Evolutionary conservation across 2,797 vertebrate species (phyloP).

Genomic region (Allobates femoralis): DNA sequence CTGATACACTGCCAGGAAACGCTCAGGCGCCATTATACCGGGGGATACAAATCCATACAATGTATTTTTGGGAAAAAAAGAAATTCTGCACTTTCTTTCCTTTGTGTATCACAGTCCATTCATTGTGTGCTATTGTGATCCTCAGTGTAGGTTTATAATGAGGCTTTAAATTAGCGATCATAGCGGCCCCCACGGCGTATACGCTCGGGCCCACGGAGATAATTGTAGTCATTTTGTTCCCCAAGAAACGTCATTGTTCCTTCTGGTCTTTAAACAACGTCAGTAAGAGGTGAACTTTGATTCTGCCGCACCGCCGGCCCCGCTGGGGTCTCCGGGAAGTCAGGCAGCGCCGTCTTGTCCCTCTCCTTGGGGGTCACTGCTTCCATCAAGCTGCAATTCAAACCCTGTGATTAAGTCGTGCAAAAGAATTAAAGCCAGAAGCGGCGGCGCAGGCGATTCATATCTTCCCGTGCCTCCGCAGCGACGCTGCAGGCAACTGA

Average conservation of each 20-base stretch:
- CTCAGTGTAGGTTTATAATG: conserved; percentile 9
- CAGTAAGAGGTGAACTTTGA: background rate
- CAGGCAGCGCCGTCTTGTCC: conserved; percentile 6
- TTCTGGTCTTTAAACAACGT: background rate
- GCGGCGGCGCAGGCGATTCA: background rate
- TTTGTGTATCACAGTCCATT: background rate
- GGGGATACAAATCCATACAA: background rate
- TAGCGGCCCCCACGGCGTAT: background rate
- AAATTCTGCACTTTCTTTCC: background rate
- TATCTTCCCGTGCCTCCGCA: background rate
- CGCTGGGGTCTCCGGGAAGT: background rate
- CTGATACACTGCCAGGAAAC: conserved; percentile 32
- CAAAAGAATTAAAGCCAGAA: conserved; percentile 1
- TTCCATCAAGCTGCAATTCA: conserved; percentile 27
- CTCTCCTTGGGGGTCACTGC: conserved; percentile 38
- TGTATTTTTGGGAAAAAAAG: background rate
- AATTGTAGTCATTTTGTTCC: conserved; percentile 47
- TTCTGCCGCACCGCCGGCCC: background rate
- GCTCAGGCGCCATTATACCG: conserved; percentile 5
- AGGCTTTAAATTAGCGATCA: background rate
- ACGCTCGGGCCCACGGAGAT: conserved; percentile 8
- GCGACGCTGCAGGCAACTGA: background rate
- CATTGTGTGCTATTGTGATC: background rate
- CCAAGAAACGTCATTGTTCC: conserved; percentile 40
- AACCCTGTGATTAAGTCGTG: conserved; percentile 44